Evolutionary conservation across 2,888 invertebrate species (phyloP).

Genomic region (Tipula lateralis): DNA sequence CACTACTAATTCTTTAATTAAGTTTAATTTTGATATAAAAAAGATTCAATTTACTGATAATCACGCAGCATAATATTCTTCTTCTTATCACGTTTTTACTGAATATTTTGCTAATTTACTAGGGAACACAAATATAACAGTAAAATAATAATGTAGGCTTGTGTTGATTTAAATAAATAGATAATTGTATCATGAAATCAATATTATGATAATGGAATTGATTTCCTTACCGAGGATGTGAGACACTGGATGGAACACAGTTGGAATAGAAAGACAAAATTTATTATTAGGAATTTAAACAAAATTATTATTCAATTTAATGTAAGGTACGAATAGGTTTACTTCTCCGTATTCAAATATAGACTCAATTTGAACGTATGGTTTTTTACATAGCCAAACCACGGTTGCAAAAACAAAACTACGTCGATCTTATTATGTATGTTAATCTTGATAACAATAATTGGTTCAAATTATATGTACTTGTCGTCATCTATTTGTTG

Average conservation of each 20-base stretch:
- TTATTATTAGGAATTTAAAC: neutral
- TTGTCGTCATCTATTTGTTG: neutral
- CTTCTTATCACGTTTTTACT: neutral
- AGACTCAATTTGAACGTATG: neutral
- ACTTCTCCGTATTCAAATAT: no score
- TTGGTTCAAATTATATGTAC: neutral
- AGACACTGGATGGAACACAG: no score
- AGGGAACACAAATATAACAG: no score
- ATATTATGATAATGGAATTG: neutral
- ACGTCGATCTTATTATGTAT: neutral
- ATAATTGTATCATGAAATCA: no score
- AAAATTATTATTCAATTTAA: neutral
- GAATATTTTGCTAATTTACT: neutral
- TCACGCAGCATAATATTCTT: neutral
- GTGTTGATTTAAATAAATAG: no score
- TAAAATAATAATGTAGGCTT: no score
- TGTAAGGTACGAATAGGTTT: no score
- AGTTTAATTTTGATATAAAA: neutral
- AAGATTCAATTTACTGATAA: neutral
- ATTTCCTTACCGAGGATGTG: no score
- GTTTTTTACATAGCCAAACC: neutral
- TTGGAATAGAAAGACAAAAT: no score
- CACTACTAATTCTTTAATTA: neutral
- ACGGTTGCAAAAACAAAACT: neutral
- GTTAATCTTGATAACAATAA: neutral